Base-by-base conservation (phyloP, 1,140 invertebrate genomes). In the Cherax destructor region DNA sequence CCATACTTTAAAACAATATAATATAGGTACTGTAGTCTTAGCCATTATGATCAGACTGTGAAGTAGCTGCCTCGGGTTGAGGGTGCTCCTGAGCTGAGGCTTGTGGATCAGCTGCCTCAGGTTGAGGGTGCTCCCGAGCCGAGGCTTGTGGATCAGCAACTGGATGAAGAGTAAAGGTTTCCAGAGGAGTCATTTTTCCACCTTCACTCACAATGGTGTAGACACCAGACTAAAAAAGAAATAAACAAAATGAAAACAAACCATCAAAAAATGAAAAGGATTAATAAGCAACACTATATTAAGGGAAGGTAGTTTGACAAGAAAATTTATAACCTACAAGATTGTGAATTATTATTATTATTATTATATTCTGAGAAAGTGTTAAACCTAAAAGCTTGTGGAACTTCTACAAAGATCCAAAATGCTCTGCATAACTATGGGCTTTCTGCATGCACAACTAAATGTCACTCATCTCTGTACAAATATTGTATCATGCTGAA, bases 201-300 rank as follows among this genome's bases (percentile, higher is more conserved):
- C 78, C 77, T 5, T 79, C 87, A 56, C 80, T 49, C 18, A 89
- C 79, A 16, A 89, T 72, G 10, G 87, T 89, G 65, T 89, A 89
- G 4, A 89, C 61, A 10, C 87, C 80, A 41, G 87, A 59, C 87
- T 89, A 79, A 21, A 87, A 87, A 59, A 74, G 30, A 83, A 49
- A 69, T 41, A 41, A n/a, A 5, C 13, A 56, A 56, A 56, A 56
- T 56, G 13, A 10, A 56, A 56, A 13, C 9, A 56, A 10, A 13
- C 13, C 52, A 56, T 16, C 59, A 50, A 18, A 0, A 21, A 49
- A 50, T 18, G 13, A 21, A 3, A 50, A 21, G 24, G 16, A 50
- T 11, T 79, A 79, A 11, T 7, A 4, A 50, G 13, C 13, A 50
- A 49, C n/a, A 21, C 18, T 65, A 18, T 13, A 65, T 65, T 56